Conservation (phyloP, 2,888 invertebrate genomes). For the Poecilobothrus nobilitatus region DNA sequence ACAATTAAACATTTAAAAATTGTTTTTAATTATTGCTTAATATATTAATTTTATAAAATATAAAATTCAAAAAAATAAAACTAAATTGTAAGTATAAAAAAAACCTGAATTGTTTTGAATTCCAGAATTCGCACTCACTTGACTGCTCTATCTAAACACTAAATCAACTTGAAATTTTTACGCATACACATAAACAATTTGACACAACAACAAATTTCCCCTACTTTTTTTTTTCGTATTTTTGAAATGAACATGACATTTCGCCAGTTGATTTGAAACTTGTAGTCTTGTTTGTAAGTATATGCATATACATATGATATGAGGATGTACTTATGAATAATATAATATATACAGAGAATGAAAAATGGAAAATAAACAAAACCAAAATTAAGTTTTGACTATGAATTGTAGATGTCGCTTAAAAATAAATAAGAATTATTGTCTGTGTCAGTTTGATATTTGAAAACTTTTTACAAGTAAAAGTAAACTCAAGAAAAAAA, state of each 20-base stretch:
- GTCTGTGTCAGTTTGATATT: too few relatives aligned
- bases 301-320: too few relatives aligned
- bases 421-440: too few relatives aligned
- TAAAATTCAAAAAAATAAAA: background rate
- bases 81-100: background rate
- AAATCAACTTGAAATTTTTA: background rate
- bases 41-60: background rate
- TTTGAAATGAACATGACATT: background rate
- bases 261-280: too few relatives aligned
- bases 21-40: background rate
- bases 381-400: too few relatives aligned
- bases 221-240: background rate
- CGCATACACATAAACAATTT: background rate
- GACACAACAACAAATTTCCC: background rate
- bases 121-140: slow-evolving; percentile 4
- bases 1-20: background rate
- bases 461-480: too few relatives aligned
- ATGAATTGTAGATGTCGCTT: too few relatives aligned
- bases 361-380: too few relatives aligned
- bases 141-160: background rate
- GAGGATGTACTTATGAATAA: too few relatives aligned
- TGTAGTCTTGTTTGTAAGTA: too few relatives aligned
- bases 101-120: slow-evolving; percentile 1
- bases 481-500: too few relatives aligned
- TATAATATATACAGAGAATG: too few relatives aligned